These are phyloP conservation scores for Mirounga angustirostris DNA, from an alignment of 2,113 vertebrate genomes.

Conservation along the genomic window DNA sequence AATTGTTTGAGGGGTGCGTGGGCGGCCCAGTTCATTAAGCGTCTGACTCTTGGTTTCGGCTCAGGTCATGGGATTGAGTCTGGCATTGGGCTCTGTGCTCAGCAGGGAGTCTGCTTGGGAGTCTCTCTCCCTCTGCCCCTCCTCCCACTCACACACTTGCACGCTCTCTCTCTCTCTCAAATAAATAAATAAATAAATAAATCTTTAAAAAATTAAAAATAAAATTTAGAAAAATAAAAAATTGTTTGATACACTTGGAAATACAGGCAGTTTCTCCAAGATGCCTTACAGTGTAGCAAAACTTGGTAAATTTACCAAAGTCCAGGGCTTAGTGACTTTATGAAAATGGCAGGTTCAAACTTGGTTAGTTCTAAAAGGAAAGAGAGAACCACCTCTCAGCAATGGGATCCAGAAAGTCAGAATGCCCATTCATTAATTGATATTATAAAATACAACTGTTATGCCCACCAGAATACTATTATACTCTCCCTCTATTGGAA, in stretches of 20 bases:
- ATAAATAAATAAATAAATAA: neutral
- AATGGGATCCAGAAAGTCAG: neutral
- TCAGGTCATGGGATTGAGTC: neutral
- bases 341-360: neutral
- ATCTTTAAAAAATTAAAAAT: neutral
- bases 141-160: too few relatives aligned
- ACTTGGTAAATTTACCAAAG: neutral
- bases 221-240: neutral
- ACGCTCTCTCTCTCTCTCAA: too few relatives aligned
- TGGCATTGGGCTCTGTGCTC: neutral
- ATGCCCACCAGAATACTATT: neutral
- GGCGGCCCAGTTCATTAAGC: accelerated
- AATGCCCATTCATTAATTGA: neutral
- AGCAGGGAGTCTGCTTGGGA: neutral
- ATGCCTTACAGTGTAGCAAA: neutral
- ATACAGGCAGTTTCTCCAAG: neutral
- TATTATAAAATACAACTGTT: neutral
- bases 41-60: neutral
- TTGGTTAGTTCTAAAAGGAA: neutral
- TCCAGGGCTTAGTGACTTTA: neutral
- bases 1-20: neutral
- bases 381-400: neutral
- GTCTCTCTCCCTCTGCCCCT: neutral
- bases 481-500: neutral
- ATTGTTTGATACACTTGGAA: neutral